Evolutionary conservation across 2,888 invertebrate genomes (phyloP).

Genomic region (Charanyca ferruginea): DNA sequence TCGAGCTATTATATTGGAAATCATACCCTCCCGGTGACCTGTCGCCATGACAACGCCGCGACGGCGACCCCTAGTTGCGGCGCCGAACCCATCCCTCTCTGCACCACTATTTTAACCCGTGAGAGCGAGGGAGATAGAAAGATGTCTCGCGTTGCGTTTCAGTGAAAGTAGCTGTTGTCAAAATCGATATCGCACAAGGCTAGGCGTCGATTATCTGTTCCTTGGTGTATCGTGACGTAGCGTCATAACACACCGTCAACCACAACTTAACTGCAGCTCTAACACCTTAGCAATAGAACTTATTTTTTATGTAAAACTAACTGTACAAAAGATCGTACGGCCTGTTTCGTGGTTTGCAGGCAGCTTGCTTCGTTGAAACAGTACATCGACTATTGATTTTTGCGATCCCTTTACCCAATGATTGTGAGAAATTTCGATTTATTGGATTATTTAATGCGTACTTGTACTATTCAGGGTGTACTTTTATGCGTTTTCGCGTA

Average conservation of each 20-base stretch:
- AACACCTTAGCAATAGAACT: rapidly evolving
- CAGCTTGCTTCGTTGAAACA: slow-evolving; percentile 72
- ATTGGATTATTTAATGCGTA: slow-evolving; percentile 72
- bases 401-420: slow-evolving; percentile 76
- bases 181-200: slow-evolving; percentile 92
- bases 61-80: slow-evolving; percentile 71
- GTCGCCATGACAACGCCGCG: slow-evolving; percentile 85
- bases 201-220: slow-evolving; percentile 90
- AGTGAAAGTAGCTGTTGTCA: slow-evolving; percentile 81
- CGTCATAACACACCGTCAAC: slow-evolving; percentile 46
- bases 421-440: slow-evolving; percentile 80
- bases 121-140: slow-evolving; percentile 69
- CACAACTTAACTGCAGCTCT: slow-evolving; percentile 47
- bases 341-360: slow-evolving; percentile 50
- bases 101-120: slow-evolving; percentile 36
- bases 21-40: slow-evolving; percentile 82
- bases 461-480: neutral
- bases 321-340: slow-evolving; percentile 52
- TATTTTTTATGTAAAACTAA: slow-evolving; percentile 37
- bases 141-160: slow-evolving; percentile 66
- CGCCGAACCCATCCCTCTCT: slow-evolving; percentile 69
- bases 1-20: slow-evolving; percentile 88
- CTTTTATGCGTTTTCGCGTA: slow-evolving; percentile 1
- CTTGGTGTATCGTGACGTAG: slow-evolving; percentile 62
- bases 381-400: slow-evolving; percentile 88